Evolutionary conservation across 2,888 invertebrate genomes (phyloP).

Genomic region (Neoascia interrupta): DNA sequence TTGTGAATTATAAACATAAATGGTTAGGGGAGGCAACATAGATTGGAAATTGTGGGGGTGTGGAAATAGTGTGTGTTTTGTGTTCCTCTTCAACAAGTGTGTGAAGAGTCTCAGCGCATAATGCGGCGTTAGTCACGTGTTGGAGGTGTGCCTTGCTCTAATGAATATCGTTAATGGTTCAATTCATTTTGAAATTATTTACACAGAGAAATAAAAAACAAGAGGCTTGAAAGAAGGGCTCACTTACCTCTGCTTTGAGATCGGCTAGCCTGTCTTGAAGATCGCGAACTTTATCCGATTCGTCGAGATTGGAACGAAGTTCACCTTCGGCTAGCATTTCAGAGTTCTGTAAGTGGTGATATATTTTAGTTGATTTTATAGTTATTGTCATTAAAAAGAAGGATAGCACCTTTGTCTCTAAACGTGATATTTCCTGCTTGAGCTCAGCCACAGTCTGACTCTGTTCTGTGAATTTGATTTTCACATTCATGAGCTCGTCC

Average conservation of each 20-base stretch:
- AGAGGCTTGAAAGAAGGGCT: conserved; percentile 8
- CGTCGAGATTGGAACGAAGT: conserved; percentile 90
- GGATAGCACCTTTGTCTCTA: conserved; percentile 89
- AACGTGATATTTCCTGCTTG: conserved; percentile 94
- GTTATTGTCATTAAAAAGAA: background rate
- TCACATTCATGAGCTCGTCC: conserved; percentile 95
- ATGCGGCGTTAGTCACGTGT: conserved; percentile 44
- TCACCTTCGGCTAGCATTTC: conserved; percentile 97
- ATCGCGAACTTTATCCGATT: conserved; percentile 92
- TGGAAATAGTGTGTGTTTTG: conserved; percentile 22
- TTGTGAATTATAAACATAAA: conserved; percentile 23
- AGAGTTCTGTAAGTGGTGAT: conserved; percentile 87
- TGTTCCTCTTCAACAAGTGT: conserved; percentile 17
- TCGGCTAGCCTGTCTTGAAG: conserved; percentile 95
- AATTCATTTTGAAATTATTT: conserved; percentile 53
- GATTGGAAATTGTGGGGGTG: conserved; percentile 9
- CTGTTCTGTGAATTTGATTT: conserved; percentile 96
- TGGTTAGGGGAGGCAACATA: conserved; percentile 20
- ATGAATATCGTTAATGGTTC: conserved; percentile 56
- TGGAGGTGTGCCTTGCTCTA: conserved; percentile 56
- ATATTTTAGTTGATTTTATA: too few species aligned
- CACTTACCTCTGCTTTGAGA: conserved; percentile 93
- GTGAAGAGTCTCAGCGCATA: conserved; percentile 40
- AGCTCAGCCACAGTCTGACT: conserved; percentile 96
- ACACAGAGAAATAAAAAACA: conserved; percentile 43